A percentile compares a stretch with the other conserved stretches of the same genome.
phyloP scores from a whole-genome alignment of 2,797 vertebrate species.

The Cheracebus regulus region DNA sequence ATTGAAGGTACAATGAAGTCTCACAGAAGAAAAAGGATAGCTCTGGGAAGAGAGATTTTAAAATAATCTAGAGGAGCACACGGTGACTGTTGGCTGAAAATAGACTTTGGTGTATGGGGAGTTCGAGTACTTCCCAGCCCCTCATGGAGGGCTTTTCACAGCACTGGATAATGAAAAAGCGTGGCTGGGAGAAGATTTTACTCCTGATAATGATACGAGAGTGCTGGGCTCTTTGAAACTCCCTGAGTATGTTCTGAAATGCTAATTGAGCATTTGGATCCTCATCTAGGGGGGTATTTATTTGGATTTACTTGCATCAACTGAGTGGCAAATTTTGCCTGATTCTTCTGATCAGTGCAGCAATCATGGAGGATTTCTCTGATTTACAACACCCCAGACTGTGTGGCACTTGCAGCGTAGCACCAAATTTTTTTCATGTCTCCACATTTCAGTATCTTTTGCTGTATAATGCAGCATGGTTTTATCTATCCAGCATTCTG shows the following conservation, averaged over 20 bases:
- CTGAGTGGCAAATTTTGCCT: constrained; percentile 35
- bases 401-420: neutral
- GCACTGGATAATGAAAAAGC: constrained; percentile 55
- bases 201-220: constrained; percentile 46
- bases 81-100: constrained; percentile 59
- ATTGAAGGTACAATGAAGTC: constrained; percentile 60
- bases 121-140: constrained; percentile 47
- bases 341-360: neutral
- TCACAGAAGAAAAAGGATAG: constrained; percentile 68
- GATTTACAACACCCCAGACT: neutral
- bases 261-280: constrained; percentile 62
- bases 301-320: neutral
- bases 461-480: neutral
- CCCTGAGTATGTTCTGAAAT: constrained; percentile 61
- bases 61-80: constrained; percentile 62
- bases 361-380: neutral
- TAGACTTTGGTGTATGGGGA: neutral
- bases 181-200: constrained; percentile 56
- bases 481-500: constrained; percentile 16
- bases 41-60: constrained; percentile 54
- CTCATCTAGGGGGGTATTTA: neutral
- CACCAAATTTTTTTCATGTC: neutral
- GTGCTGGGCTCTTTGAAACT: constrained; percentile 56
- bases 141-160: constrained; percentile 54
- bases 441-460: neutral